These are phyloP conservation scores for Dasyornis broadbenti DNA, from an alignment of 2,113 vertebrate genomes.

Conservation along the genomic window DNA sequence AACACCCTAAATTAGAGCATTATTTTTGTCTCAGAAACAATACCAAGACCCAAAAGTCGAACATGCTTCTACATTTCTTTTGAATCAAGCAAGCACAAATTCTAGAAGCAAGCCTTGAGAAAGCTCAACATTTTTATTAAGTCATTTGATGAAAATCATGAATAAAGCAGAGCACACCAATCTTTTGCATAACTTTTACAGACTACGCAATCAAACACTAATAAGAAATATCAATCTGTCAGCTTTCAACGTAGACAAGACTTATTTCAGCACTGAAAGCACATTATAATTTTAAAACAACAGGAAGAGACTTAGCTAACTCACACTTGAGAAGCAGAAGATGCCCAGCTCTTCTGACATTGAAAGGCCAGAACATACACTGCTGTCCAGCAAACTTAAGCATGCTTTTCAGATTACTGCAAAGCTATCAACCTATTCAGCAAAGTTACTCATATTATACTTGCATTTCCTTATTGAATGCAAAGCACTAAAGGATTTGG, in stretches of 20 bases:
- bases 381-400: neutral
- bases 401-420: neutral
- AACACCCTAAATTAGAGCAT: neutral
- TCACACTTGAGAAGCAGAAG: neutral
- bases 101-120: neutral
- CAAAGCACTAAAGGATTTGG: neutral
- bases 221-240: neutral
- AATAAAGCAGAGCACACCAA: neutral
- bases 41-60: neutral
- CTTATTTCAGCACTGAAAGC: neutral
- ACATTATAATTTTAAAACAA: neutral
- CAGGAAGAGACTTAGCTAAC: neutral
- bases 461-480: neutral
- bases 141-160: neutral
- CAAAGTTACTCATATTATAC: neutral
- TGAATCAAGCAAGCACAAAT: neutral
- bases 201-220: neutral
- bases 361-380: accelerated
- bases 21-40: neutral
- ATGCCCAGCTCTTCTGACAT: neutral
- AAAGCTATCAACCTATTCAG: neutral
- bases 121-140: neutral
- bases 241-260: neutral
- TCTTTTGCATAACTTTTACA: neutral
- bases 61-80: neutral